phyloP scores from a whole-genome alignment of 2,797 vertebrate species.

The Epinephelus coioides region DNA sequence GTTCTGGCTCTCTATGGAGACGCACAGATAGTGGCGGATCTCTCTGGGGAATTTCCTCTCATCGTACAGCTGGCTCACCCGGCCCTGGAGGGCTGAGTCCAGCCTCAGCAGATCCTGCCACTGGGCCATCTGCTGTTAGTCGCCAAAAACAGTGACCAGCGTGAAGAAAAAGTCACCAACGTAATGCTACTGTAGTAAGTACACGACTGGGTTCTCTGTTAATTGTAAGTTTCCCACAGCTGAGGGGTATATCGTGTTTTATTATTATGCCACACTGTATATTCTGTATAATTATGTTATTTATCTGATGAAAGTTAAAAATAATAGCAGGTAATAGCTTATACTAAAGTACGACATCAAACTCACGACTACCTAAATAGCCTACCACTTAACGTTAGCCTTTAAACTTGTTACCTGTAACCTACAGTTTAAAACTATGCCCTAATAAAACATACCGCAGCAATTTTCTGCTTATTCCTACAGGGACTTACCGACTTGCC shows the following conservation, averaged over 20 bases:
- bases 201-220: too few species aligned
- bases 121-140: constrained; percentile 65
- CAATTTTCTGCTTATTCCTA: too few species aligned
- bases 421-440: background rate
- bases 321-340: background rate
- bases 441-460: background rate
- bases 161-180: constrained; percentile 1
- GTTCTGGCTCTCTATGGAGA: constrained; percentile 70
- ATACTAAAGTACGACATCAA: too few species aligned
- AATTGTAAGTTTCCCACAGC: too few species aligned
- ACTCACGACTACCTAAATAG: background rate
- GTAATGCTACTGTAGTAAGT: too few species aligned
- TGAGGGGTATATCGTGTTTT: too few species aligned
- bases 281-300: too few species aligned
- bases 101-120: constrained; percentile 67
- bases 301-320: too few species aligned
- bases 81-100: constrained; percentile 44
- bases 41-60: constrained; percentile 43
- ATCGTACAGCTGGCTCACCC: constrained; percentile 60
- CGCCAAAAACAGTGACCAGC: background rate
- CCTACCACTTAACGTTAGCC: too few species aligned
- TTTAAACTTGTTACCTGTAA: too few species aligned
- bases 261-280: too few species aligned
- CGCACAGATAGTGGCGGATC: constrained; percentile 57
- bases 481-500: background rate